Percentiles rank a stretch among this genome's conserved stretches.
These are phyloP conservation scores for Odontamblyopus rebecca DNA, from an alignment of 2,797 vertebrate genomes.

Conservation along the genomic window DNA sequence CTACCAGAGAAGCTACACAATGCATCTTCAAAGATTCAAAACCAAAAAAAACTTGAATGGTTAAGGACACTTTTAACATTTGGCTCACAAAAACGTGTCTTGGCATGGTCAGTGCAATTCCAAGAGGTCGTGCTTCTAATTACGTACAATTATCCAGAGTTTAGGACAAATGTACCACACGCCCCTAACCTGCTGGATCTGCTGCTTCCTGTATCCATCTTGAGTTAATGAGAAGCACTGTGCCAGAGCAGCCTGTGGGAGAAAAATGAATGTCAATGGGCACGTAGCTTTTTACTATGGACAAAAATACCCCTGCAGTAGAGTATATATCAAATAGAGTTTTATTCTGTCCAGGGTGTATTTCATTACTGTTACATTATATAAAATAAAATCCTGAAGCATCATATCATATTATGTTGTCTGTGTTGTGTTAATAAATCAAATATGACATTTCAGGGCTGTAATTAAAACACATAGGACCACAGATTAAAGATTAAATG, in stretches of 20 bases:
- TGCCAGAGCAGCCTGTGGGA: constrained; percentile 35
- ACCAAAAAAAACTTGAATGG: background rate
- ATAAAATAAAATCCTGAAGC: no score
- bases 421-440: no score
- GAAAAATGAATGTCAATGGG: constrained; percentile 21
- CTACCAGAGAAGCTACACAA: no score
- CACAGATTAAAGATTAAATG: no score
- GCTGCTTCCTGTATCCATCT: constrained; percentile 30
- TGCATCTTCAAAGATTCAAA: background rate
- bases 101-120: background rate
- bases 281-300: constrained; percentile 13
- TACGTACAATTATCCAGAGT: background rate
- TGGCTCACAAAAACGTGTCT: background rate
- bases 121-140: background rate
- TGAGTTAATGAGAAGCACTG: constrained; percentile 26
- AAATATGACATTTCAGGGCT: no score
- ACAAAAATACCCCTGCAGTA: background rate
- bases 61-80: background rate
- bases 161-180: constrained; percentile 8
- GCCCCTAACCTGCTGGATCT: constrained; percentile 71
- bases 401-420: no score
- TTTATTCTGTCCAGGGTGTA: background rate
- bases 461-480: no score
- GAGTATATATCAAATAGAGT: background rate
- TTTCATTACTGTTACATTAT: background rate